Evolutionary conservation across 2,888 invertebrate genomes (phyloP), one percentile per base, ranked within the genome.

Genomic region (Teleiodes luculella): DNA sequence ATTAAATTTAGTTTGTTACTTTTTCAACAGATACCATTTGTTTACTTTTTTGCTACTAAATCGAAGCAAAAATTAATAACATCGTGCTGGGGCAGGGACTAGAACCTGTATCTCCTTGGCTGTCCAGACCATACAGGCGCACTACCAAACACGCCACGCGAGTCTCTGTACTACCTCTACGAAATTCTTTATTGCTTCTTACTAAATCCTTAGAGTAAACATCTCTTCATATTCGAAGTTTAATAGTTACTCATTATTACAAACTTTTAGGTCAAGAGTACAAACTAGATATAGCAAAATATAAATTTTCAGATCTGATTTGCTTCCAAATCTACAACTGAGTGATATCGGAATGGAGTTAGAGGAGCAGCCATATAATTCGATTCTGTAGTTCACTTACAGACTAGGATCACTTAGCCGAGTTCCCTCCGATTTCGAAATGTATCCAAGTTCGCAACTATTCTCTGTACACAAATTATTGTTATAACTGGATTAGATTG

Each of bases 341-440:
- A 74, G 72, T 74, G 74, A 74, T 69, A 66, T 74, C 65, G 65
- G 64, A 59, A 67, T 65, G 61, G 66, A 70, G 68, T 72, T 67
- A 72, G 64, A 61, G 60, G 39, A 20, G 43, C 37, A 49, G 14
- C 33, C n/a, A 28, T 31, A 31, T 55, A 52, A 55, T 55, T 50
- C 30, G 45, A 55, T 55, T 47, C 51, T 16, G 5, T 47, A 31
- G 43, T 43, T 43, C 30, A 36, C 37, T 52, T 24, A 49, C 49
- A 36, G 41, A 46, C 39, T 51, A 18, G 46, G 14, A 55, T 55
- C 48, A 35, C 55, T 55, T 54, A 45, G 20, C n/a, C 50, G 45
- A 50, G 18, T 43, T n/a, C 16, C 16, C 16, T 11, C 54, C 41
- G 10, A 18, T 49, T 18, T 33, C 49, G 41, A 49, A 49, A 48